These are phyloP conservation scores for Acanthurus lineatus DNA, from an alignment of 2,797 vertebrate species.

Conservation along the genomic window DNA sequence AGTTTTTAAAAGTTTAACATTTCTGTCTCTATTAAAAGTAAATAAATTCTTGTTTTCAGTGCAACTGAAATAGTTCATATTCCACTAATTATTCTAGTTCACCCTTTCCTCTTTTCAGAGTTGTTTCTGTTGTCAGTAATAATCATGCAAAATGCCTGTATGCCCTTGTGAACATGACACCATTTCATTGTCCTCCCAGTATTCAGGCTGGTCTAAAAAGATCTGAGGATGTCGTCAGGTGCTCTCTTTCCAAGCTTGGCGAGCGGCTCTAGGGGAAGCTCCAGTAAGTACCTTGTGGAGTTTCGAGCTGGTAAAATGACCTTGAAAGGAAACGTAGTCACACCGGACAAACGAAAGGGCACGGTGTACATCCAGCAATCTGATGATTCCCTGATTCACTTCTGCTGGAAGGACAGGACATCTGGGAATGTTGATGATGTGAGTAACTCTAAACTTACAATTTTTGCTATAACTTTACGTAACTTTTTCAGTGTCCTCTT, in stretches of 20 bases:
- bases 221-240: slow-evolving; percentile 91
- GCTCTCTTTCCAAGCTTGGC: slow-evolving; percentile 96
- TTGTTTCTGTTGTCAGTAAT: neutral
- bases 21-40: no score
- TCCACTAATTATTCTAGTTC: neutral
- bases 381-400: slow-evolving; percentile 96
- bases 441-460: slow-evolving; percentile 71
- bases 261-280: slow-evolving; percentile 93
- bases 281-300: slow-evolving; percentile 96
- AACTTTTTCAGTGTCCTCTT: no score
- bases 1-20: no score
- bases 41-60: neutral
- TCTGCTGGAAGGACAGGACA: slow-evolving; percentile 98
- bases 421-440: slow-evolving; percentile 94
- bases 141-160: neutral
- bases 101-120: neutral
- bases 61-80: neutral
- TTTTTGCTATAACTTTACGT: no score
- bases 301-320: slow-evolving; percentile 97
- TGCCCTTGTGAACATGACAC: neutral
- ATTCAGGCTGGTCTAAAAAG: neutral
- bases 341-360: slow-evolving; percentile 96
- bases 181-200: neutral
- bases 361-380: slow-evolving; percentile 96
- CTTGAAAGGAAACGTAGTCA: slow-evolving; percentile 93